Evolutionary conservation across 2,797 vertebrate genomes (phyloP).

Genomic region (Gobionotothen gibberifrons): DNA sequence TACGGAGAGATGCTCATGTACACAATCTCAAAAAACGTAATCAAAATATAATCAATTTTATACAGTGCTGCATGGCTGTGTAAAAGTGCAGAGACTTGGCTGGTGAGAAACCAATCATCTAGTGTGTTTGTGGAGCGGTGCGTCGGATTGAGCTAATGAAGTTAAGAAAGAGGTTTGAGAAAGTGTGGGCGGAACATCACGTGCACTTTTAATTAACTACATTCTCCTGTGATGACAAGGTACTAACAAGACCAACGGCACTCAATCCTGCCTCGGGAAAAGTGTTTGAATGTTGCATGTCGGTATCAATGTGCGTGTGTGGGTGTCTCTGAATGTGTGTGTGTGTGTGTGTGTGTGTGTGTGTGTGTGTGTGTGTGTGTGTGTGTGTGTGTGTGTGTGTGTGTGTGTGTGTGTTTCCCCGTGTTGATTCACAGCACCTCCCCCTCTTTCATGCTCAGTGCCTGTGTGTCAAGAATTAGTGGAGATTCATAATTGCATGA

Average conservation of each 20-base stretch:
- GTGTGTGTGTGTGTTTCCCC: constrained; percentile 19
- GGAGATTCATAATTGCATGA: constrained; percentile 78
- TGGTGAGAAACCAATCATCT: constrained; percentile 32
- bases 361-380: constrained; percentile 11
- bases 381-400: constrained; percentile 14
- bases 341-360: constrained; percentile 13
- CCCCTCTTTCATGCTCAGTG: constrained; percentile 56
- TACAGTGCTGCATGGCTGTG: constrained; percentile 24
- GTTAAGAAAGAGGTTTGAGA: constrained; percentile 58
- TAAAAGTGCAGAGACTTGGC: constrained; percentile 14
- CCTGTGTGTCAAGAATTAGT: constrained; percentile 76
- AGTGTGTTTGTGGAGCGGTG: constrained; percentile 43
- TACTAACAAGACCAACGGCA: constrained; percentile 73
- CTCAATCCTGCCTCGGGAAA: constrained; percentile 61
- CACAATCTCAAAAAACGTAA: constrained; percentile 17
- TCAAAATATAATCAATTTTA: constrained; percentile 38
- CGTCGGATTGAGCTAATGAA: constrained; percentile 60
- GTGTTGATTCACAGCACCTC: constrained; percentile 31
- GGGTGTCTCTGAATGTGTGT: constrained; percentile 24
- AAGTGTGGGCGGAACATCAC: constrained; percentile 72
- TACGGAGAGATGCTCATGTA: neutral
- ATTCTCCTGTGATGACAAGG: constrained; percentile 71
- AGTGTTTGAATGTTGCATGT: constrained; percentile 27
- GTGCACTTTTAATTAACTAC: constrained; percentile 77
- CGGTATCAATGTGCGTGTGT: neutral